phyloP scores from a whole-genome alignment of 2,888 invertebrate genomes.

The Epirrhoe tristata region DNA sequence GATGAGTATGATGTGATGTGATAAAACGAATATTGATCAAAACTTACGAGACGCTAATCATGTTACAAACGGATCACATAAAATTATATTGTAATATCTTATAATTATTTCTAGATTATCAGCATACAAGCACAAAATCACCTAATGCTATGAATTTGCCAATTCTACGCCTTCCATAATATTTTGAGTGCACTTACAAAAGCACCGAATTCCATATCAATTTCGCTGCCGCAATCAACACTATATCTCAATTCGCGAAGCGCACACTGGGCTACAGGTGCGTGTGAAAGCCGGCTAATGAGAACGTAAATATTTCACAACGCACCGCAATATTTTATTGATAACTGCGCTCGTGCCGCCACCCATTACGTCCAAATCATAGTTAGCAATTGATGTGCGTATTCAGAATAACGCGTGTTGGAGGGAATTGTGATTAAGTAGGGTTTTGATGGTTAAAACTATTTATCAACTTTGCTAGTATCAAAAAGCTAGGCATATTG shows the following conservation, averaged over 20 bases:
- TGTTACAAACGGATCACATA: too few relatives aligned
- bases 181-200: constrained; percentile 4
- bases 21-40: too few relatives aligned
- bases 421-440: constrained; percentile 23
- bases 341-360: constrained; percentile 51
- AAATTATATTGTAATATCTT: too few relatives aligned
- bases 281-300: constrained; percentile 59
- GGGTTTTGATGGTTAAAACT: not conserved
- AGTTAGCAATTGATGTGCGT: constrained; percentile 45
- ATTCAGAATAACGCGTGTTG: constrained; percentile 36
- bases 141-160: too few relatives aligned
- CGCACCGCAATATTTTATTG: constrained; percentile 65
- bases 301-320: constrained; percentile 71
- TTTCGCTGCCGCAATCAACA: constrained; percentile 27
- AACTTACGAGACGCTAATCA: too few relatives aligned
- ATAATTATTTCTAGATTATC: too few relatives aligned
- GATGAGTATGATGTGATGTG: too few relatives aligned
- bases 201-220: constrained; percentile 20
- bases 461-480: too few relatives aligned
- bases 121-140: too few relatives aligned
- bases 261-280: constrained; percentile 40
- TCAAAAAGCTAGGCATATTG: too few relatives aligned
- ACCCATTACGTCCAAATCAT: constrained; percentile 45
- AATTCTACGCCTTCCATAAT: not conserved
- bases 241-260: constrained; percentile 39